Percentiles rank a stretch among this genome's conserved stretches.
Conservation (phyloP, 1,140 invertebrate species). For the Akabosia matsudoensis region DNA sequence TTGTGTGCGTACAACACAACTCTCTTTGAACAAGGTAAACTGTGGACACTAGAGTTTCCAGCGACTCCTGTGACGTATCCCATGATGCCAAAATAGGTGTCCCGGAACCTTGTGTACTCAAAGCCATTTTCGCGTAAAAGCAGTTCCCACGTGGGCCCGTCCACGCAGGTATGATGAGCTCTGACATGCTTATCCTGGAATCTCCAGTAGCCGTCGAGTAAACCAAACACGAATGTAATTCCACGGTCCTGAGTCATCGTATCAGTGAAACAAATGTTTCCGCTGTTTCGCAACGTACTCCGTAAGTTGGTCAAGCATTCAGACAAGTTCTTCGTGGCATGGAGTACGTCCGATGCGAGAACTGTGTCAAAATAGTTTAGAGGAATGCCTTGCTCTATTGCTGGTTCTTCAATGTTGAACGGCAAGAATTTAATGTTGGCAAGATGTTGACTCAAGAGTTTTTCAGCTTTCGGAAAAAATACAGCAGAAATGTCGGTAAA, state of each 20-base stretch:
- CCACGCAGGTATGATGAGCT: background rate
- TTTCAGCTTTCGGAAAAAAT: conserved; percentile 26
- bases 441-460: background rate
- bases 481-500: conserved; percentile 36
- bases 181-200: background rate
- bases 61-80: background rate
- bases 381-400: conserved; percentile 10
- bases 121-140: background rate
- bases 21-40: background rate
- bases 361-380: conserved; percentile 25
- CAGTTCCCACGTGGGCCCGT: background rate
- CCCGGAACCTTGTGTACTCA: background rate
- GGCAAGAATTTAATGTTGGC: conserved; percentile 11
- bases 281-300: background rate
- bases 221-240: conserved; percentile 16
- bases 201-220: conserved; percentile 19
- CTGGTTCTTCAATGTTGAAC: conserved; percentile 28
- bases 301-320: background rate
- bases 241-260: background rate
- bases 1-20: too few relatives aligned
- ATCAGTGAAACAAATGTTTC: background rate
- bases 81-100: background rate
- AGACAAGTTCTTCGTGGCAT: conserved; percentile 28
- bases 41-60: background rate
- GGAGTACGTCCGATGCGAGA: conserved; percentile 27